These are phyloP conservation scores for Xiphophorus maculatus DNA, from an alignment of 2,113 vertebrate genomes.

Conservation along the genomic window DNA sequence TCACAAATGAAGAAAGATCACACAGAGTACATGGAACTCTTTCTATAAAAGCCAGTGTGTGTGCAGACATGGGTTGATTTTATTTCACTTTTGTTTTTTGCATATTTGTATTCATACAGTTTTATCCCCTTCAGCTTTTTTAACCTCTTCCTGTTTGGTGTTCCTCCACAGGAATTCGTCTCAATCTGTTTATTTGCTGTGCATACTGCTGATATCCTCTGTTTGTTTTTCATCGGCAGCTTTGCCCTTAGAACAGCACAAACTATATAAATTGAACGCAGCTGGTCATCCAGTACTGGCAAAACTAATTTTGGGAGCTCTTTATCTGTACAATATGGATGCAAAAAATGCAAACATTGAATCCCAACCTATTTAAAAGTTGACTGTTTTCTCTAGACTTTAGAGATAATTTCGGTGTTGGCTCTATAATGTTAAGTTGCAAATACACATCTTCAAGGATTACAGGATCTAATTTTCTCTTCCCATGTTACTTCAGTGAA, in stretches of 20 bases:
- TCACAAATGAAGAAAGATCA: too few species aligned
- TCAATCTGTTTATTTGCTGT: constrained; percentile 16
- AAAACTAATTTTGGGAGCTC: constrained; percentile 14
- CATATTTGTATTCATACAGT: constrained; percentile 18
- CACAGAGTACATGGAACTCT: too few species aligned
- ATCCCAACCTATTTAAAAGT: not conserved
- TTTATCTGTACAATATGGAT: constrained; percentile 4
- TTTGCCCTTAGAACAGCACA: not conserved
- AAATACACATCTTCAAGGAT: not conserved
- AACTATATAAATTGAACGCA: not conserved
- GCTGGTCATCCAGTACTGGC: not conserved
- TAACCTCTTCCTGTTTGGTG: not conserved
- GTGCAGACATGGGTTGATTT: not conserved
- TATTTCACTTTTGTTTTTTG: not conserved
- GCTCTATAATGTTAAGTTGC: not conserved
- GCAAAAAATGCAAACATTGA: not conserved
- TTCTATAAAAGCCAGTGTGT: too few species aligned
- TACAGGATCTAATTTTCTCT: constrained; percentile 1
- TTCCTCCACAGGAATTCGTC: not conserved
- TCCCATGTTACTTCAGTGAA: not conserved
- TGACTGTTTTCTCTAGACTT: not conserved
- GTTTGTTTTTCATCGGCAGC: not conserved
- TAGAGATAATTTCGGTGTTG: not conserved
- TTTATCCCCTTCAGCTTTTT: not conserved
- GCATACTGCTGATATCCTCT: constrained; percentile 5